Evolutionary conservation across 2,797 vertebrate genomes (phyloP).

Genomic region (Chelonia mydas): DNA sequence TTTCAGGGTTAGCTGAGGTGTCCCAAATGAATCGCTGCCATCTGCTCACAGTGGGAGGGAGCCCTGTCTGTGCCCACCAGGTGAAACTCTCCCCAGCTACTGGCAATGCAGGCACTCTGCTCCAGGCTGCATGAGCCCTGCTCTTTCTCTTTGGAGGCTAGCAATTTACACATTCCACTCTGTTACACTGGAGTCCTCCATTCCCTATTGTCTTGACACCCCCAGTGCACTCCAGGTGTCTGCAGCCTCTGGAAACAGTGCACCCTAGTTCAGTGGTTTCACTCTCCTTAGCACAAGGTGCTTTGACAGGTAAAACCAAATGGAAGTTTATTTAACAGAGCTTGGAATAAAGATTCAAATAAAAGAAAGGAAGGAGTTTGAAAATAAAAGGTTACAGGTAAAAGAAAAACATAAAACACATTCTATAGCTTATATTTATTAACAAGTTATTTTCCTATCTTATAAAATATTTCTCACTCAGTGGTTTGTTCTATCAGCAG

Average conservation of each 20-base stretch:
- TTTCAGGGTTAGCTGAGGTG: background rate
- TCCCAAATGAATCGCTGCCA: background rate
- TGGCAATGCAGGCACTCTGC: background rate
- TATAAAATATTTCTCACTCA: background rate
- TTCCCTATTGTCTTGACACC: background rate
- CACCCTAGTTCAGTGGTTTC: background rate
- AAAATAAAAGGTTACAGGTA: background rate
- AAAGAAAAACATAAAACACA: background rate
- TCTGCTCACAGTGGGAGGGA: background rate
- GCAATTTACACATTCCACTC: background rate
- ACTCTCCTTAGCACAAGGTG: background rate
- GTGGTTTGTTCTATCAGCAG: too few relatives aligned
- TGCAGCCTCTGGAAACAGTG: background rate
- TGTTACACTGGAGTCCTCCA: background rate
- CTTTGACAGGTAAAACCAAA: background rate
- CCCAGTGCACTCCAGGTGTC: background rate
- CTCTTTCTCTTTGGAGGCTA: background rate
- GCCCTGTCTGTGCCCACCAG: background rate
- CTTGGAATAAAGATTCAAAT: background rate
- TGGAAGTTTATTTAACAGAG: background rate
- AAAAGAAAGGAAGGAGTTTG: background rate
- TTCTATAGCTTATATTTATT: background rate
- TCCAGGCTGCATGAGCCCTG: background rate
- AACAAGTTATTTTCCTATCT: background rate
- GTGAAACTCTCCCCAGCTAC: background rate